Base-by-base conservation (phyloP, 1,140 invertebrate species). In the Neelides sp. region DNA sequence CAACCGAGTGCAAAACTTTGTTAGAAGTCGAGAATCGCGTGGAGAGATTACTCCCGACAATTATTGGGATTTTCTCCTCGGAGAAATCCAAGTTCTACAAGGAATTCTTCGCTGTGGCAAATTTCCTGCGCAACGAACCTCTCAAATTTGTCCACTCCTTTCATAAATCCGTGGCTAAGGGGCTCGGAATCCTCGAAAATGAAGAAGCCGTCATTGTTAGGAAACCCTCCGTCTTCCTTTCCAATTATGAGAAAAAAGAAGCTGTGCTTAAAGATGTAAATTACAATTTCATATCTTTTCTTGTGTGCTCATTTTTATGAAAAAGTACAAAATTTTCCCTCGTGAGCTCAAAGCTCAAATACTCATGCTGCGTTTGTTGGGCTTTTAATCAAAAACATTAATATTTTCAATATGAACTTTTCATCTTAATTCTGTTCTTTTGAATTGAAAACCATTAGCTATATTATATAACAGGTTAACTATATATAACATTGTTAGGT, bases 1-100 rank as follows among this genome's bases (percentile, higher is more conserved):
- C 73, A 2, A 69, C 66, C 42, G 62, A 69, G 39, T 58, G 71
- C 13, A 48, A 57, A 3, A 64, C 61, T 22, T 23, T 65, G 12
- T 66, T 68, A 41, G 69, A 68, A 30, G 44, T 74, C 7, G 55
- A 69, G 27, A 72, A 71, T 32, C 63, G 66, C 19, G 62, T 76
- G 45, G 62, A 66, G 30, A 60, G 70, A 36, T 69, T 69, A 43
- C 68, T 74, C 42, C 62, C 73, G 5, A 73, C 68, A 8, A 65
- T 78, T 19, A 65, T 78, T 46, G 77, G 74, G 3, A 74, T 76
- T 62, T 79, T 79, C 61, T 61, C 69, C 10, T 41, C 39, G 3
- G 57, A 65, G 4, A 61, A 67, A 8, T 68, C 71, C 50, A 47
- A 64, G 24, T 63, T 67, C 22, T 71, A 71, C 41, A 56, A 69